These are phyloP conservation scores for Ceyx margarethae DNA, from an alignment of 2,113 vertebrate genomes.

Conservation along the genomic window DNA sequence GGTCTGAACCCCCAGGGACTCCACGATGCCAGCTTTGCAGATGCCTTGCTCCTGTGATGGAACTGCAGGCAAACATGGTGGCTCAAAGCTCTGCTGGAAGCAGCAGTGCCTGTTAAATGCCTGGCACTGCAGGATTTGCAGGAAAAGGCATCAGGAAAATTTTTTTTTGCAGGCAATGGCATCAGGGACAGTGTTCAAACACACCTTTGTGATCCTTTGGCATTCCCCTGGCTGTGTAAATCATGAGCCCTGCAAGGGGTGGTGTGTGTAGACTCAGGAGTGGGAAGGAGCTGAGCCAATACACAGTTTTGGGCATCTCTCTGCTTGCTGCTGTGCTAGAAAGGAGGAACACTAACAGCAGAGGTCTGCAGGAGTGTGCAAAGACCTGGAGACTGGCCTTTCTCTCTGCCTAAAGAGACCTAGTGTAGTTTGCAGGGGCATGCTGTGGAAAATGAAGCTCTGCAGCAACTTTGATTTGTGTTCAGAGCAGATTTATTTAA, in stretches of 20 bases:
- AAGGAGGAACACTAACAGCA: accelerated
- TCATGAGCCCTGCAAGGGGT: neutral
- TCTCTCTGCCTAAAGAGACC: neutral
- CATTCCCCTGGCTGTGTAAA: neutral
- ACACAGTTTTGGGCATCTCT: neutral
- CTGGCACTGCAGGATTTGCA: neutral
- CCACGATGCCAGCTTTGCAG: neutral
- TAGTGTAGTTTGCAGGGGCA: neutral
- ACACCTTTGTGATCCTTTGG: neutral
- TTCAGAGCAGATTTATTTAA: neutral
- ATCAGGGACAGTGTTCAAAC: neutral
- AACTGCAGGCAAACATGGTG: neutral
- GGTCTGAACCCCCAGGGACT: neutral
- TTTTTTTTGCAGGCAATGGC: neutral
- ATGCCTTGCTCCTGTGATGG: neutral
- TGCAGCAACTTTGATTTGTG: neutral
- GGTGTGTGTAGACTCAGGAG: accelerated
- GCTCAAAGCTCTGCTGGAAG: neutral
- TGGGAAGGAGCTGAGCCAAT: neutral
- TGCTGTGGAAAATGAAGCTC: neutral
- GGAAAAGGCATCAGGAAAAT: neutral
- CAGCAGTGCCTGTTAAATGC: neutral
- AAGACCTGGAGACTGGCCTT: neutral
- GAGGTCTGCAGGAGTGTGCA: neutral
- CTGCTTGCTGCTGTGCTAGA: neutral